Evolutionary conservation across 2,113 vertebrate species (phyloP), one percentile per base, ranked within the genome.

Genomic region (Spilogale gracilis): DNA sequence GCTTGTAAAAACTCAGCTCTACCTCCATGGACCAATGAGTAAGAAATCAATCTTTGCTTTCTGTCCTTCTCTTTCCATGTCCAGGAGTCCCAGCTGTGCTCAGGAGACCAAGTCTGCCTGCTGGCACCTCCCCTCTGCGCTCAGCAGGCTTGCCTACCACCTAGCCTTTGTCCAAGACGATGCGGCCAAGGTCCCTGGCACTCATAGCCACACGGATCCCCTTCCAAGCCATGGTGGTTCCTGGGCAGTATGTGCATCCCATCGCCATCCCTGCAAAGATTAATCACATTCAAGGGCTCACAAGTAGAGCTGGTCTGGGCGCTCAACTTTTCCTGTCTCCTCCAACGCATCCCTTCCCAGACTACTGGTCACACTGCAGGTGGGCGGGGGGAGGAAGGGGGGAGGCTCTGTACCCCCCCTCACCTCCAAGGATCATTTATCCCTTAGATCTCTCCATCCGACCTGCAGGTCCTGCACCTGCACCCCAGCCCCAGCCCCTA

Each of bases 251-350:
- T 69, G n/a, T 13, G 12, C 16, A 12, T n/a, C n/a, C 6, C 3
- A 11, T 9, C 0, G 0, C 58, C 38, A 38, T 6, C 11, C 0
- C 30, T 67, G 60, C 45, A 23, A 0, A 67, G 12, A 50, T 2
- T 4, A 23, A 89, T 25, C 63, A 48, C 18, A 58, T 7, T 60
- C 45, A 17, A 73, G 81, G 18, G 20, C 20, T 95, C 11, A 20
- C 8, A 67, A n/a, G 38, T 21, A 4, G 45, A 58, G 45, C 45
- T 43, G 48, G 52, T 48, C 30, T 48, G 65, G 69, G 18, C 5
- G 89, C 32, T 50, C 81, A 20, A 45, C 38, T 30, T 60, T 20
- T 23, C 38, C 38, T 38, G 30, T 11, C 43, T 83, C 25, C 65
- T 50, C 21, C 4, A 13, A 81, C 9, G 38, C 7, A 32, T 14